phyloP scores from a whole-genome alignment of 2,888 invertebrate genomes.

The Phyllotreta cruciferae region DNA sequence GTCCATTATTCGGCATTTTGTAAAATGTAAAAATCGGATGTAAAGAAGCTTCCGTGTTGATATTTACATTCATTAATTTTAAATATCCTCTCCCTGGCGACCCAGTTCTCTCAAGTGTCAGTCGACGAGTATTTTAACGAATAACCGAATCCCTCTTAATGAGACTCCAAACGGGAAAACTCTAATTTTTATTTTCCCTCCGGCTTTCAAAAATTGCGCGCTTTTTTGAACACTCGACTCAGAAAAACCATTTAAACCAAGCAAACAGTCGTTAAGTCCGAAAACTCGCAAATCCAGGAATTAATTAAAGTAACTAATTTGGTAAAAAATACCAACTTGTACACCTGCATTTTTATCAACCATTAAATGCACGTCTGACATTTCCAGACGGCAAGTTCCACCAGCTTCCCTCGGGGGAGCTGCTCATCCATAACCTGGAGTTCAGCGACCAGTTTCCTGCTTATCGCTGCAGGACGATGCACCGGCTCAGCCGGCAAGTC shows the following conservation, averaged over 20 bases:
- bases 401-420: conserved; percentile 75
- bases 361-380: conserved; percentile 32
- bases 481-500: conserved; percentile 74
- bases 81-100: conserved; percentile 21
- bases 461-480: conserved; percentile 77
- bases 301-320: too few relatives aligned
- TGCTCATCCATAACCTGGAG: conserved; percentile 76
- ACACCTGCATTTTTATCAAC: conserved; percentile 23
- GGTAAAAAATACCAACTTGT: neutral
- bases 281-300: too few relatives aligned
- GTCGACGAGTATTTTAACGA: conserved; percentile 28
- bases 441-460: conserved; percentile 76
- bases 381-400: conserved; percentile 77
- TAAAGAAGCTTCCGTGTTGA: conserved; percentile 9
- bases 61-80: conserved; percentile 34
- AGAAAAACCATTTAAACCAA: neutral
- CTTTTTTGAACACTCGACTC: neutral
- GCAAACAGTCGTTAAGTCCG: too few relatives aligned
- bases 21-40: too few relatives aligned
- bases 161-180: conserved; percentile 24
- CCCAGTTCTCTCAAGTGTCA: conserved; percentile 29
- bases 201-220: neutral
- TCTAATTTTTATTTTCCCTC: conserved; percentile 15
- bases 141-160: conserved; percentile 31
- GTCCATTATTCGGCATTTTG: too few relatives aligned